These are phyloP conservation scores for Sebastes steindachneri DNA, from an alignment of 2,797 vertebrate genomes.

Conservation along the genomic window DNA sequence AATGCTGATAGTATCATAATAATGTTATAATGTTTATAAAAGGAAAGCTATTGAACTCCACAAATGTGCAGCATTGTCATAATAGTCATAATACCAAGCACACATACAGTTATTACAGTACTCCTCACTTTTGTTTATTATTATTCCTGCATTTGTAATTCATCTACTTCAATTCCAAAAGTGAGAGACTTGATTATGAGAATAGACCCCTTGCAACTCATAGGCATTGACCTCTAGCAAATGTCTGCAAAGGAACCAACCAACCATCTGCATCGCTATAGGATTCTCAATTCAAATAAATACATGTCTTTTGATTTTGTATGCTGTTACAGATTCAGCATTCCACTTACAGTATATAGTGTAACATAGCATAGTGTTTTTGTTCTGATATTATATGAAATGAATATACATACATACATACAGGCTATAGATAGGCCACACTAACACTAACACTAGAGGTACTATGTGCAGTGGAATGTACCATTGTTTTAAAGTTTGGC, in stretches of 20 bases:
- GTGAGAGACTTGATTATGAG: background rate
- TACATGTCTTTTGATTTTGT: background rate
- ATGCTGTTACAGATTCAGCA: background rate
- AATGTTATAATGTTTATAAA: background rate
- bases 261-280: background rate
- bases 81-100: background rate
- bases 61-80: background rate
- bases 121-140: background rate
- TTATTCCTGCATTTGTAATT: background rate
- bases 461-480: slow-evolving; percentile 41
- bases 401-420: background rate
- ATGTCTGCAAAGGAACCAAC: background rate
- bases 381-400: background rate
- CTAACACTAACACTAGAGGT: background rate
- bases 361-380: background rate
- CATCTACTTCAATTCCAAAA: background rate
- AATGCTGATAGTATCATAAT: background rate
- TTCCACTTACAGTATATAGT: background rate
- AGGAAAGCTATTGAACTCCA: background rate
- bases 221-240: background rate
- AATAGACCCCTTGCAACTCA: background rate
- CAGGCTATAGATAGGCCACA: background rate
- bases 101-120: background rate
- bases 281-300: background rate
- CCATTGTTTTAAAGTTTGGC: slow-evolving; percentile 41